Base-by-base conservation (phyloP, 2,888 invertebrate genomes). In the Rambutsinella grinnellia region DNA sequence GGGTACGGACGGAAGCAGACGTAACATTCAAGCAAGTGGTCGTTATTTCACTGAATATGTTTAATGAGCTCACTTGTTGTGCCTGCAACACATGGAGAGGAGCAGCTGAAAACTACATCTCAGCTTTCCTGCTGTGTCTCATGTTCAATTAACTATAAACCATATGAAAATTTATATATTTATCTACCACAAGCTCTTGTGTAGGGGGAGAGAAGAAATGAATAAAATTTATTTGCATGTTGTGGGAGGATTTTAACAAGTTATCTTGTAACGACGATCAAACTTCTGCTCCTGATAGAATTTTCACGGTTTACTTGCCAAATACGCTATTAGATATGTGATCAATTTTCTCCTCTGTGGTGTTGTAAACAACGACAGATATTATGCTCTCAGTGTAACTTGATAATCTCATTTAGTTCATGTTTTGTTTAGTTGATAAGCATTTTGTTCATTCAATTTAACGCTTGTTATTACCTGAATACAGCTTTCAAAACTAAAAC, bases 301-400 rank as follows among this genome's bases (percentile, higher is more conserved):
- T 70, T n/a, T 70, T 70, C 62, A 70, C 70, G 62, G 61, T 61
- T 62, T 36, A 36, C 19, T 70, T 62, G 61, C 56, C 70, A 70
- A 63, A 62, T 49, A 70, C 46, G 62, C 49, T 56, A 63, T 56
- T 26, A 13, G 28, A 26, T 27, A 65, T 13, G 28, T 53, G 17
- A 69, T 44, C 51, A 68, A 49, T 49, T 36, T 58, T 58, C 56
- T n/a, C 13, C 6, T 36, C 36, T 36, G 36, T n/a, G n/a, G n/a
- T n/a, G n/a, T 36, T 36, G 36, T 36, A 36, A 36, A 36, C 36
- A 36, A 36, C n/a, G n/a, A n/a, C 36, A 36, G 5, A 13, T 36
- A 36, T 36, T 36, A 5, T 36, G 13, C 36, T 36, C n/a, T n/a
- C n/a, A n/a, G n/a, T n/a, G n/a, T n/a, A n/a, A n/a, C n/a, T n/a